Base-by-base conservation (phyloP, 2,888 invertebrate species). In the Ypsolopha sequella region DNA sequence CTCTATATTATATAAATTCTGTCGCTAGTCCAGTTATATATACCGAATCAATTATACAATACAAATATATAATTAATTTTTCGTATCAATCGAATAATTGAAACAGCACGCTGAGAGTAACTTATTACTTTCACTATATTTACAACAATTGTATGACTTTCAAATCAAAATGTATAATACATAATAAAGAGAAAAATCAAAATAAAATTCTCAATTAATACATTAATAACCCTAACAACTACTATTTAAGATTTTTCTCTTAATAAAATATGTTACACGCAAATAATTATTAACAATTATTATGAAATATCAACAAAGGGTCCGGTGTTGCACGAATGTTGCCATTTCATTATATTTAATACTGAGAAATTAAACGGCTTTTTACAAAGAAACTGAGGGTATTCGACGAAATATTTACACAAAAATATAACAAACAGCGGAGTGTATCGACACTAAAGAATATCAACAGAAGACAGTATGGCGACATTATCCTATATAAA, bases 131-230 rank as follows among this genome's bases (percentile, higher is more conserved):
- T 70, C 66, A 58, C 84, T 84, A 84, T 86, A 86, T 86, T 82
- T 86, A 86, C 86, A 86, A 66, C 73, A 74, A 75, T 70, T 73
- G 73, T 76, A 76, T 82, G 84, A 82, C 85, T 81, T 76, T 74
- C 69, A 77, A 84, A 80, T 79, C 67, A 69, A 63, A 66, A 69
- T 79, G 78, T 84, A 82, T 80, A 84, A 80, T 73, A 73, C 68
- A 81, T 77, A 74, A 76, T 77, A 80, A 80, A 80, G 76, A 81
- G 81, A 81, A 84, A 85, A 86, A 81, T 85, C 80, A 78, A 80
- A 85, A 84, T 82, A 85, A 82, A 84, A 76, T 78, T 82, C 76
- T 82, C 81, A 82, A 82, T 81, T 78, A 84, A 84, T 85, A 80
- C 81, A 84, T 82, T 82, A 82, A 81, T 85, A 70, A 48, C 48